These are phyloP conservation scores for Linyphia triangularis DNA, from an alignment of 2,888 invertebrate genomes.

Conservation along the genomic window DNA sequence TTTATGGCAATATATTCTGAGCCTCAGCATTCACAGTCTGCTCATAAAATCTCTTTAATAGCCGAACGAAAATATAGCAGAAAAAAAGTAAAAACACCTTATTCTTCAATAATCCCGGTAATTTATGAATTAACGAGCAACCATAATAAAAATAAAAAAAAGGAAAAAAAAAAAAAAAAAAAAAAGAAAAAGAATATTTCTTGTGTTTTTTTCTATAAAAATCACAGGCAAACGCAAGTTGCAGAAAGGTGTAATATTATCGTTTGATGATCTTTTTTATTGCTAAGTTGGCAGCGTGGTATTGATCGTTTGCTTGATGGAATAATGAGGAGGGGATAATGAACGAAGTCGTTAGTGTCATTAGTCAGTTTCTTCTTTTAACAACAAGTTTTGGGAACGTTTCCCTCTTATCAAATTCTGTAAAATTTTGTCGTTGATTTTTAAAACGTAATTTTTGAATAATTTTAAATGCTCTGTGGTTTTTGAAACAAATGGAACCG, in stretches of 20 bases:
- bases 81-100: constrained; percentile 52
- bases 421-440: background rate
- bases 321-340: constrained; percentile 58
- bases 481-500: no score
- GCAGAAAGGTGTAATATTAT: constrained; percentile 30
- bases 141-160: constrained; percentile 54
- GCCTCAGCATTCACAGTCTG: constrained; percentile 7
- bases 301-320: constrained; percentile 58
- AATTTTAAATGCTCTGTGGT: no score
- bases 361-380: constrained; percentile 26
- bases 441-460: no score
- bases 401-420: constrained; percentile 1
- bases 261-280: constrained; percentile 24
- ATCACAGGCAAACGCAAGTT: background rate
- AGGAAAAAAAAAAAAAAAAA: background rate
- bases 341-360: constrained; percentile 63
- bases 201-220: background rate
- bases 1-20: constrained; percentile 48
- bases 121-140: constrained; percentile 60
- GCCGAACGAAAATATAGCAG: constrained; percentile 27
- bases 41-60: constrained; percentile 65
- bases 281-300: constrained; percentile 29
- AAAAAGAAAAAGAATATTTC: background rate
- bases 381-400: no score
- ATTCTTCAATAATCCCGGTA: constrained; percentile 62